These are phyloP conservation scores for Spea bombifrons DNA, from an alignment of 2,113 vertebrate species.

Conservation along the genomic window DNA sequence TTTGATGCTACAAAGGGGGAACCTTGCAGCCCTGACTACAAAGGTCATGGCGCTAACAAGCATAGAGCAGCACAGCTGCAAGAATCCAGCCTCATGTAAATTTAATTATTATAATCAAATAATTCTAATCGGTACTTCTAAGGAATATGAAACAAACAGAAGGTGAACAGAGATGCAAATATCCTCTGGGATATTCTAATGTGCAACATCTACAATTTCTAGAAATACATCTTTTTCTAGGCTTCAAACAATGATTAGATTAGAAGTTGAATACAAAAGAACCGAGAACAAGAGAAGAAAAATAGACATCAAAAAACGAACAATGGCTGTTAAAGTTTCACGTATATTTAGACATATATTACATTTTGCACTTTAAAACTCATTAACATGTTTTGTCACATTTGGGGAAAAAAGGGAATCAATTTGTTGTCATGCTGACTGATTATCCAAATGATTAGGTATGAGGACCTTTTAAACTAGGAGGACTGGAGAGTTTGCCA, in stretches of 20 bases:
- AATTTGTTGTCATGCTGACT: no score
- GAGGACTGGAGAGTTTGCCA: no score
- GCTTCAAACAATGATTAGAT: neutral
- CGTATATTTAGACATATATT: no score
- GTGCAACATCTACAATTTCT: neutral
- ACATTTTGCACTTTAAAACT: no score
- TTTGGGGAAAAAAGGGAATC: no score
- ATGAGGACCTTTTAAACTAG: no score
- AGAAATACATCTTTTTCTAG: neutral
- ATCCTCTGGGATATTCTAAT: neutral
- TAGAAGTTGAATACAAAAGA: neutral
- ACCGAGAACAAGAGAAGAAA: neutral
- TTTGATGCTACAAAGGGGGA: no score
- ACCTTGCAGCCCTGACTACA: neutral
- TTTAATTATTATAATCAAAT: conserved; percentile 2
- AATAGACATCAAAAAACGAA: neutral
- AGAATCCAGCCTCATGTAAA: neutral
- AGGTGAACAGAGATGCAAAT: neutral
- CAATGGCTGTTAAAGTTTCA: no score
- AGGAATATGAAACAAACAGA: neutral
- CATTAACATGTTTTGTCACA: no score
- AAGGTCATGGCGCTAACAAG: neutral
- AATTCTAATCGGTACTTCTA: neutral
- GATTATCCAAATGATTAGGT: no score
- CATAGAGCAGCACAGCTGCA: neutral